phyloP scores from a whole-genome alignment of 2,797 vertebrate genomes.

The Dromococcyx pavoninus region DNA sequence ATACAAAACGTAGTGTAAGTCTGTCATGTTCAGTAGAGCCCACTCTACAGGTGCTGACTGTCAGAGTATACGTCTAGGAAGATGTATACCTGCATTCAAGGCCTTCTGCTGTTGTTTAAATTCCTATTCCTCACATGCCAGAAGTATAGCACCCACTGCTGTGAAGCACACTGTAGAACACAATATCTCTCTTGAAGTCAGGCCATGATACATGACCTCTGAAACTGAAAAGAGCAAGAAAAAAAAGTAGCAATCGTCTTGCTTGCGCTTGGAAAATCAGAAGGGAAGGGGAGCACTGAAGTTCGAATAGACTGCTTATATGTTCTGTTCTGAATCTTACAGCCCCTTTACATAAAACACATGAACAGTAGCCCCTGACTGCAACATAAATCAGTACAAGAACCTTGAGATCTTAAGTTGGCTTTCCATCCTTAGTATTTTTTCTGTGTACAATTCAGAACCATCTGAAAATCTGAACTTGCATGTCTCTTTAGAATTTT shows the following conservation, averaged over 20 bases:
- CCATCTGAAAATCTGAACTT: neutral
- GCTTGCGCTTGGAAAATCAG: neutral
- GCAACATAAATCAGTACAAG: neutral
- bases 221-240: neutral
- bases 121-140: neutral
- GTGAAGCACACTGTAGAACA: neutral
- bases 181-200: neutral
- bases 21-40: neutral
- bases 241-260: neutral
- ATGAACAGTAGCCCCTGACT: neutral
- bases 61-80: neutral
- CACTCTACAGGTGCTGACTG: neutral
- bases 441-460: neutral
- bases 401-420: neutral
- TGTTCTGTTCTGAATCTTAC: neutral
- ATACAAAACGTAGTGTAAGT: neutral
- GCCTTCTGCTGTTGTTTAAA: neutral
- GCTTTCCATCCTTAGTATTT: neutral
- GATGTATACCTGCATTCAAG: neutral
- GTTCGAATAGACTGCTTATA: neutral
- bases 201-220: neutral
- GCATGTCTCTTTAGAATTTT: neutral
- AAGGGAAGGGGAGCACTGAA: neutral
- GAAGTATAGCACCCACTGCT: neutral
- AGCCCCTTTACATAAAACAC: neutral